phyloP scores from a whole-genome alignment of 2,797 vertebrate species.

The Chloroceryle inda region DNA sequence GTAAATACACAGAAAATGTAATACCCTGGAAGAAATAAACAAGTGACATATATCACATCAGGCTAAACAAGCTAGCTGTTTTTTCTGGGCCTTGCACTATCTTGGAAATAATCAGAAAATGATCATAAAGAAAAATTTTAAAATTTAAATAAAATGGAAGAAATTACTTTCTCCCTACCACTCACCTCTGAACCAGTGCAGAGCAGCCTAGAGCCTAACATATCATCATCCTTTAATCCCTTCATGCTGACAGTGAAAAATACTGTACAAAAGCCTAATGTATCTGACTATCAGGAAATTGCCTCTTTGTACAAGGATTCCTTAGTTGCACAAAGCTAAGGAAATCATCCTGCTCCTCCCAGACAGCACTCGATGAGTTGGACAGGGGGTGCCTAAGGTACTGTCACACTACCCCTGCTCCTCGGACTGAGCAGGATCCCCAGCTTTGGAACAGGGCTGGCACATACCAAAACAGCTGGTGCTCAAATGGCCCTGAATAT shows the following conservation, averaged over 20 bases:
- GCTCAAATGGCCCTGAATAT: neutral
- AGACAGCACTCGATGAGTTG: rapidly evolving
- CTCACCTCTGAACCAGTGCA: neutral
- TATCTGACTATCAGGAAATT: neutral
- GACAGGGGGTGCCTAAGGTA: neutral
- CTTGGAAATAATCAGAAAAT: neutral
- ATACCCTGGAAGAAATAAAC: constrained; percentile 8
- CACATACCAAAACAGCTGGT: rapidly evolving
- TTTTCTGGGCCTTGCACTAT: neutral
- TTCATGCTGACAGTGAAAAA: neutral
- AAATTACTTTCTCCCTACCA: neutral
- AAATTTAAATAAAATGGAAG: neutral
- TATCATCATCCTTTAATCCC: neutral
- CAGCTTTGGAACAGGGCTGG: rapidly evolving
- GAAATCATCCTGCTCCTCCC: neutral
- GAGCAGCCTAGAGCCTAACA: neutral
- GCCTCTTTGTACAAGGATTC: neutral
- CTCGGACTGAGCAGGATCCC: neutral
- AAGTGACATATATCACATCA: neutral
- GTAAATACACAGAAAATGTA: neutral
- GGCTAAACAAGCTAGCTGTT: constrained; percentile 23
- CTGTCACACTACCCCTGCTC: rapidly evolving
- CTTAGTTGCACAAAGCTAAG: neutral
- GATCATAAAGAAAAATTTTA: neutral
- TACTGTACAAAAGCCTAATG: neutral